These are phyloP conservation scores for Saccostrea cuccullata DNA, from an alignment of 1,140 invertebrate species.

Conservation along the genomic window DNA sequence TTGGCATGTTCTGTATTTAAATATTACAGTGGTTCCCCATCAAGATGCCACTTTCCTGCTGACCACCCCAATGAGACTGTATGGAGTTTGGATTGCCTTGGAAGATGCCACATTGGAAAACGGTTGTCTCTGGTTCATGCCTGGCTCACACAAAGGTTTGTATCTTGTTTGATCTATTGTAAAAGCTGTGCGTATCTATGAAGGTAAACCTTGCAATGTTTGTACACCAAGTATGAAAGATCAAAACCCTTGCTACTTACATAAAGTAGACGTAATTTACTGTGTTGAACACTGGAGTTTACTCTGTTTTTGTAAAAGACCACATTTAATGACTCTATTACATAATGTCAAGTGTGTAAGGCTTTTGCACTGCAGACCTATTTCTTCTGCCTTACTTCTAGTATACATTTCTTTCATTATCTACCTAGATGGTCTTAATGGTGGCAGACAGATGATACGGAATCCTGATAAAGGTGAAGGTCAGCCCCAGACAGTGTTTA, in stretches of 20 bases:
- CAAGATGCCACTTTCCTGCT: conserved; percentile 93
- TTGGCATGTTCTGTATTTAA: too few relatives aligned
- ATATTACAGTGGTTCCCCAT: conserved; percentile 86
- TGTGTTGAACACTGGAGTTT: too few relatives aligned
- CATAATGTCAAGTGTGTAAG: too few relatives aligned
- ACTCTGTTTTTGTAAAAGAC: too few relatives aligned
- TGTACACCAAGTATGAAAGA: too few relatives aligned
- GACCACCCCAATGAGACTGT: conserved; percentile 85
- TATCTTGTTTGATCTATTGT: not conserved
- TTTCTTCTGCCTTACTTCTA: not conserved
- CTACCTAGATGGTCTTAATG: conserved; percentile 67
- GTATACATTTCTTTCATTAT: not conserved
- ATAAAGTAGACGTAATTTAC: too few relatives aligned
- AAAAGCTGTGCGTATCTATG: not conserved
- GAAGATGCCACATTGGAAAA: conserved; percentile 95
- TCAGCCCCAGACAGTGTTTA: conserved; percentile 80
- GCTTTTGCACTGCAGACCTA: not conserved
- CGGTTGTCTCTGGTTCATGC: conserved; percentile 95
- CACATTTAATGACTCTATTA: too few relatives aligned
- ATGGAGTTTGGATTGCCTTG: conserved; percentile 96
- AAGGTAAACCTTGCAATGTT: too few relatives aligned
- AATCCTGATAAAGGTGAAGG: conserved; percentile 82
- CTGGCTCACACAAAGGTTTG: conserved; percentile 91
- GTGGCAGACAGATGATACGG: conserved; percentile 83
- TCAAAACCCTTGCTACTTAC: too few relatives aligned